phyloP scores from a whole-genome alignment of 2,113 vertebrate genomes.

The Cacatua alba region DNA sequence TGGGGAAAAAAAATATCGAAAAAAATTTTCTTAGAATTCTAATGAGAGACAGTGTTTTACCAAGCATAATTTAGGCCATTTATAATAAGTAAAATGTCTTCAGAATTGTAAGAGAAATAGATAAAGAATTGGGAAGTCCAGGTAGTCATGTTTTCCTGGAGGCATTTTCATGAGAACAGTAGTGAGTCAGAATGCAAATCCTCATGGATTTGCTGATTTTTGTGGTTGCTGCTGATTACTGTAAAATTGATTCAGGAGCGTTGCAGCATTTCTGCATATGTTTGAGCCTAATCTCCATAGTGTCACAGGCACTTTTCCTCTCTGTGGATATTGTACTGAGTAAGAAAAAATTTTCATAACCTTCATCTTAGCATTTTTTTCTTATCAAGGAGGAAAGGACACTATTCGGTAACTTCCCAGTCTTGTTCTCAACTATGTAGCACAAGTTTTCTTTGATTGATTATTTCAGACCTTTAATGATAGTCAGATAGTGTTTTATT shows the following conservation, averaged over 20 bases:
- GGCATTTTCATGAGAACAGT: slow-evolving; percentile 18
- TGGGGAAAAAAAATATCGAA: not conserved
- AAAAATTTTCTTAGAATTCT: not conserved
- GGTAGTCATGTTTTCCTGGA: slow-evolving; percentile 35
- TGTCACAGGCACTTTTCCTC: slow-evolving; percentile 10
- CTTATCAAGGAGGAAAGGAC: not conserved
- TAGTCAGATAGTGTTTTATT: not conserved
- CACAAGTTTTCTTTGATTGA: not conserved
- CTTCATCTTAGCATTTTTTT: not conserved
- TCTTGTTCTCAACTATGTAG: not conserved
- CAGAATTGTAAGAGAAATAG: not conserved
- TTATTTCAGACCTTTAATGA: not conserved
- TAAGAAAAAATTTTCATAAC: not conserved
- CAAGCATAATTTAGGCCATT: not conserved
- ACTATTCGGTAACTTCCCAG: not conserved
- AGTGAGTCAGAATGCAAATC: slow-evolving; percentile 45
- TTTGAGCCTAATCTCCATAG: slow-evolving; percentile 24
- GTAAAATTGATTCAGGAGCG: slow-evolving; percentile 40
- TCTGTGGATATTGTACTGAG: not conserved
- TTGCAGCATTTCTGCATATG: slow-evolving; percentile 39
- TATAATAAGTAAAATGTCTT: not conserved
- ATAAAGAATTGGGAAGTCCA: slow-evolving; percentile 36
- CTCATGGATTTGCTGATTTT: slow-evolving; percentile 42
- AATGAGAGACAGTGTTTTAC: not conserved
- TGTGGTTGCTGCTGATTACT: slow-evolving; percentile 19